phyloP scores from a whole-genome alignment of 2,888 invertebrate genomes.

The Charanyca ferruginea region DNA sequence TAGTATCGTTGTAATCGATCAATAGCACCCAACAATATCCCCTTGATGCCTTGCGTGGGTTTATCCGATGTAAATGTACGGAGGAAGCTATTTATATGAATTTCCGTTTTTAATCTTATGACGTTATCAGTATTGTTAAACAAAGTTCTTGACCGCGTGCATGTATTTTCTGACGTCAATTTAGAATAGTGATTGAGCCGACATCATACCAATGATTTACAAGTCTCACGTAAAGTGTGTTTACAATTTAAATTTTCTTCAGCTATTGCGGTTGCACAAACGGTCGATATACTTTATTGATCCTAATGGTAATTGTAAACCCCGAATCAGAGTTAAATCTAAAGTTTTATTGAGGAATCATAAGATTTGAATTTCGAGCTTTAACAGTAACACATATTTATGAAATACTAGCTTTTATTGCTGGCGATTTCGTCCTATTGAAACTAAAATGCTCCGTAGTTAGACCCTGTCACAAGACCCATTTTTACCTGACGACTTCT shows the following conservation, averaged over 20 bases:
- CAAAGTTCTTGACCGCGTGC: slow-evolving; percentile 34
- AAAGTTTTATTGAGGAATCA: no score
- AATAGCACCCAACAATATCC: slow-evolving; percentile 26
- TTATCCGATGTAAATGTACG: slow-evolving; percentile 31
- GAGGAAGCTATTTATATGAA: slow-evolving; percentile 33
- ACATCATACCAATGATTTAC: slow-evolving; percentile 24
- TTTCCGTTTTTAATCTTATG: slow-evolving; percentile 26
- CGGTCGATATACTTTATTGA: no score
- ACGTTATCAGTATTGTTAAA: slow-evolving; percentile 39
- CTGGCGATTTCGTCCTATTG: no score
- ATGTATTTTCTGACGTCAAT: slow-evolving; percentile 6
- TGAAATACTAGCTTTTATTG: no score
- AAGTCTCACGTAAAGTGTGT: neutral
- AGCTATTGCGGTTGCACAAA: no score
- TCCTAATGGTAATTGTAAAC: no score
- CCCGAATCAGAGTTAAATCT: no score
- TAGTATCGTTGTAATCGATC: slow-evolving; percentile 27
- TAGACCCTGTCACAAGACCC: no score
- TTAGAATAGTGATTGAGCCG: neutral
- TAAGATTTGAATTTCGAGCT: no score
- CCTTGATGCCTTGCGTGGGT: slow-evolving; percentile 23
- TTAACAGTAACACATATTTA: no score
- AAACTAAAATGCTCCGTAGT: no score
- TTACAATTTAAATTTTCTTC: neutral
- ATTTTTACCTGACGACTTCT: no score